phyloP scores from a whole-genome alignment of 2,113 vertebrate genomes.

The Mohoua ochrocephala region DNA sequence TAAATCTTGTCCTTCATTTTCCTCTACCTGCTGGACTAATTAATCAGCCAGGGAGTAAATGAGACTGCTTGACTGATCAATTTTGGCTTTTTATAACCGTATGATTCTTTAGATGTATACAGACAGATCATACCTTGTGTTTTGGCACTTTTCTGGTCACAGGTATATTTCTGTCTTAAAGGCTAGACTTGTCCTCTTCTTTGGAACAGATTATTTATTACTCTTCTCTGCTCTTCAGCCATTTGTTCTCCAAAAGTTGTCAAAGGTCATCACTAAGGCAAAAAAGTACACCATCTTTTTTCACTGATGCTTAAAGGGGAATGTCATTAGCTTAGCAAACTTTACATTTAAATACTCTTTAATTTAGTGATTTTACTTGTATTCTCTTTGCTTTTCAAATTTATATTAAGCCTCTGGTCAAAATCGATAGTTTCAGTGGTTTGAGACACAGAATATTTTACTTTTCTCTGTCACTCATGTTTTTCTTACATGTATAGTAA shows the following conservation, averaged over 20 bases:
- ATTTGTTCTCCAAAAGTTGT: neutral
- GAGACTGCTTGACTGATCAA: neutral
- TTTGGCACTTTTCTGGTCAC: neutral
- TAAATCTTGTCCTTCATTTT: neutral
- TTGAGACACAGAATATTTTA: neutral
- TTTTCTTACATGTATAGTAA: neutral
- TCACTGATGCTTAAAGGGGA: neutral
- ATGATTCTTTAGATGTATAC: neutral
- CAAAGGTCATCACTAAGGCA: neutral
- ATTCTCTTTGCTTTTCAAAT: neutral
- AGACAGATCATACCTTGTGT: neutral
- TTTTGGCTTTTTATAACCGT: neutral
- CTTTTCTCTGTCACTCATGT: neutral
- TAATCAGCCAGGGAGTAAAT: neutral
- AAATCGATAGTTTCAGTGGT: fast-evolving
- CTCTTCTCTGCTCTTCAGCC: neutral
- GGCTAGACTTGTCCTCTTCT: neutral
- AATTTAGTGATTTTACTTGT: neutral
- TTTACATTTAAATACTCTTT: neutral
- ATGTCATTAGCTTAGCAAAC: neutral
- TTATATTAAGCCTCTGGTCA: neutral
- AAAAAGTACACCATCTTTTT: neutral
- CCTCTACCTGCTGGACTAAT: neutral
- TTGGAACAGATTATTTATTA: neutral
- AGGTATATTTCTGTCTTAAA: neutral